Base-by-base conservation (phyloP, 1,140 invertebrate genomes). In the Drosophila sp. region DNA sequence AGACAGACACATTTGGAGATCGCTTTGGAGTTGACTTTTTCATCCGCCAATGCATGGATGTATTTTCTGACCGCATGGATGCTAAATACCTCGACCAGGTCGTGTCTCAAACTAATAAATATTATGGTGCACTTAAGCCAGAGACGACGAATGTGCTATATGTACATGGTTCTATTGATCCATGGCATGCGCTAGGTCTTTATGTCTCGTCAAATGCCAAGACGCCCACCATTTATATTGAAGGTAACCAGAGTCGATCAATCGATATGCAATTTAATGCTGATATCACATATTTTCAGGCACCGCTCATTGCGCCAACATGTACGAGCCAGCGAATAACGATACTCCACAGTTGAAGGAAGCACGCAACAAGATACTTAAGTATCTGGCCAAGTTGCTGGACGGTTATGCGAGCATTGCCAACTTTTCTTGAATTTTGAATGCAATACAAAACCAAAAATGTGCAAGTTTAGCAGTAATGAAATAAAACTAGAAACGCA, bases 141-240 rank as follows among this genome's bases (percentile, higher is more conserved):
- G 92, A 94, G 36, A 95, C 95, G 0, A 94, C 93, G 1, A 94
- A 96, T 76, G 95, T 98, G 14, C 94, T 98, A 1, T 98, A 96
- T 90, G 95, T 97, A 32, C 97, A 98, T 91, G 98, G 98, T 54
- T 96, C 95, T 1, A 95, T 98, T 50, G 98, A 99, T 93, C 98
- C 97, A 5, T 98, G 98, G 98, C 97, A 98, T 93, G 96, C 96
- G 2, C 93, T 98, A 27, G 96, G 96, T 36, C 94, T 96, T 14
- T 94, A 92, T 1, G 90, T 93, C 41, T 94, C 95, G 0, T 13
- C 72, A 0, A 90, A 86, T 43, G 18, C 65, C 78, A 78, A 92
- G 76, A 76, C 72, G 4, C 95, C 95, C 14, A 95, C 95, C 5
- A 96, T 97, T 80, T 96, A 93, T 40, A 96, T 96, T 36, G 92